Evolutionary conservation across 2,113 vertebrate species (phyloP), one percentile per base, ranked within the genome.

Genomic region (Salvelinus namaycush): DNA sequence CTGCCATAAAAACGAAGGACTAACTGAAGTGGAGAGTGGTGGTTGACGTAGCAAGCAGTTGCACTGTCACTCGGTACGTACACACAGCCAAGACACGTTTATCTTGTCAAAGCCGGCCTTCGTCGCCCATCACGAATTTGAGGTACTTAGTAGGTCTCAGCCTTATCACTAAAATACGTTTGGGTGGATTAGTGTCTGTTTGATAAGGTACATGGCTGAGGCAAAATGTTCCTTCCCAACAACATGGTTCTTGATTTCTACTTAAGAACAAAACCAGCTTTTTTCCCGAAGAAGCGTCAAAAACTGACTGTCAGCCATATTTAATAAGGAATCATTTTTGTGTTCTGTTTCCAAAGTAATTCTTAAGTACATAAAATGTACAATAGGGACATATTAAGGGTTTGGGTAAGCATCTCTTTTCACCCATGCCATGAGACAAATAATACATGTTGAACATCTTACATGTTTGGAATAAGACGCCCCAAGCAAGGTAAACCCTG

Each of bases 101-200:
- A 57, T 68, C 48, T n/a, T 51, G 49, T 39, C 67, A 68, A 76
- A 60, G 74, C 67, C 18, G 8, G 54, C 24, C 18, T 5, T 66
- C n/a, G 70, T 84, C 62, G 81, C 76, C 70, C 68, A 78, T 73
- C 62, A 81, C 57, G n/a, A 78, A 59, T 71, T 54, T 72, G 48
- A 54, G 26, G n/a, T 57, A 54, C 22, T 79, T 86, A 79, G 68
- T 57, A 72, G 34, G 48, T 18, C 77, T 80, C 75, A 74, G 81
- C 65, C 57, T 74, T 62, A 69, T 57, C 73, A 70, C 67, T 73
- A 59, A 72, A 27, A 73, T n/a, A 57, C 3, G 11, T 74, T 74
- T 71, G 22, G 26, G 31, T 68, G 27, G 48, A 68, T 75, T 75
- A 75, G 64, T 69, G 66, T 67, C 73, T 76, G 5, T 54, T 18